Base-by-base conservation (phyloP, 1,140 invertebrate genomes). In the Drosophila persimilis region DNA sequence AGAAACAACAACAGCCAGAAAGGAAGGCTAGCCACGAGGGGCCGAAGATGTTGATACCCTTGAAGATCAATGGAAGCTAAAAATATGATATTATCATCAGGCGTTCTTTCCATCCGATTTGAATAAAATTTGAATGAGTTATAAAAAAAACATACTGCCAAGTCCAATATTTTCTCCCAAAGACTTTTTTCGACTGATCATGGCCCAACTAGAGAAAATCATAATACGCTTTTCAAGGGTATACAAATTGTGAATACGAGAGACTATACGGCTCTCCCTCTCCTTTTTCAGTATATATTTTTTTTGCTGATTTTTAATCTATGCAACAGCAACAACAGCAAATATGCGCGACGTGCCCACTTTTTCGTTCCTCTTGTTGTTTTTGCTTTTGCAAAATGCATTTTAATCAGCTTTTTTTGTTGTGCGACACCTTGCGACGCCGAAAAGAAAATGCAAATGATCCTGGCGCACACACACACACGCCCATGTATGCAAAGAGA, bases 331-430 rank as follows among this genome's bases (percentile, higher is more conserved):
- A 84, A 75, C 17, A 63, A 55, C 24, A 75, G 43, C 53, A 60
- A 88, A 88, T 78, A 88, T 79, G 75, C 71, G 52, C 83, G 83
- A 88, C 83, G 83, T 88, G 83, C 83, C 83, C 83, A 88, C 83
- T 88, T 86, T 80, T 85, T 84, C 3, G 31, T 46, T 72, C 35
- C 63, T 67, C n/a, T 61, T 60, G 54, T 53, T 65, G 24, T 57
- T 65, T 35, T 44, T 63, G n/a, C 29, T 57, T 20, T 11, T 45
- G 15, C 15, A 39, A 5, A 52, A 29, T 46, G 59, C 59, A 62
- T 60, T 60, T 60, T 60, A 60, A 60, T 58, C 56, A 58, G 56
- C 35, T 60, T 26, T 26, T 6, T 47, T 57, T 44, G 43, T 60
- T 51, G 35, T 67, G 70, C 74, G 74, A 88, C 83, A 88, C 83